Conservation (phyloP, 2,888 invertebrate genomes). For the Psylliodes chrysocephalus region DNA sequence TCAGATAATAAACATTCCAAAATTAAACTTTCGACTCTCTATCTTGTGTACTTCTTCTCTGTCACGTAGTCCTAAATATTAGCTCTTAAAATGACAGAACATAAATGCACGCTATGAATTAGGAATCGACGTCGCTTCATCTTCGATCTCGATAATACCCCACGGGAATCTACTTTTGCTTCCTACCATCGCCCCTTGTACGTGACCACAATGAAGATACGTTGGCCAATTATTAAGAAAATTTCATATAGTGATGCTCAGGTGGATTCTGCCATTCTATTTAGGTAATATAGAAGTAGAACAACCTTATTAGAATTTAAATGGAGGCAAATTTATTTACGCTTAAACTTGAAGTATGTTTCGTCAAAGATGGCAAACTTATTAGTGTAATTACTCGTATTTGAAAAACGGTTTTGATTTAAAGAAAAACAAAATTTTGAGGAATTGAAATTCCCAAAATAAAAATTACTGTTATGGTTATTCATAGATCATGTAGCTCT, state of each 20-base stretch:
- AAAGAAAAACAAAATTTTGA: too few relatives aligned
- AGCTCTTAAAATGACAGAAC: neutral
- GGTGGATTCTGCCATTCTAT: neutral
- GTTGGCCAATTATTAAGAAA: neutral
- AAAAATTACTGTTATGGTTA: too few relatives aligned
- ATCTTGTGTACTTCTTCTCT: neutral
- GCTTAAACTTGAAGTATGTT: too few relatives aligned
- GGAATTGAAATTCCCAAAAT: too few relatives aligned
- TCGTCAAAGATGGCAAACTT: too few relatives aligned
- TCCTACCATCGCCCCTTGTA: neutral
- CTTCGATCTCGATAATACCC: neutral
- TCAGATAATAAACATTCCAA: too few relatives aligned
- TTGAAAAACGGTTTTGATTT: too few relatives aligned
- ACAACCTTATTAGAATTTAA: too few relatives aligned
- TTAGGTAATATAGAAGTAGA: too few relatives aligned
- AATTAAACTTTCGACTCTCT: neutral
- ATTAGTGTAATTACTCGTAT: too few relatives aligned
- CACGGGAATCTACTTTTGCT: neutral
- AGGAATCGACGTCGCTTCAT: neutral
- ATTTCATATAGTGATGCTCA: neutral
- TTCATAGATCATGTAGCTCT: too few relatives aligned
- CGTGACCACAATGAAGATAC: slow-evolving; percentile 3
- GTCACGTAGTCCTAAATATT: neutral
- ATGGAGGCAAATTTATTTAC: too few relatives aligned
- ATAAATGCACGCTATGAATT: neutral